phyloP scores from a whole-genome alignment of 2,113 vertebrate species.

The Oophaga pumilio region DNA sequence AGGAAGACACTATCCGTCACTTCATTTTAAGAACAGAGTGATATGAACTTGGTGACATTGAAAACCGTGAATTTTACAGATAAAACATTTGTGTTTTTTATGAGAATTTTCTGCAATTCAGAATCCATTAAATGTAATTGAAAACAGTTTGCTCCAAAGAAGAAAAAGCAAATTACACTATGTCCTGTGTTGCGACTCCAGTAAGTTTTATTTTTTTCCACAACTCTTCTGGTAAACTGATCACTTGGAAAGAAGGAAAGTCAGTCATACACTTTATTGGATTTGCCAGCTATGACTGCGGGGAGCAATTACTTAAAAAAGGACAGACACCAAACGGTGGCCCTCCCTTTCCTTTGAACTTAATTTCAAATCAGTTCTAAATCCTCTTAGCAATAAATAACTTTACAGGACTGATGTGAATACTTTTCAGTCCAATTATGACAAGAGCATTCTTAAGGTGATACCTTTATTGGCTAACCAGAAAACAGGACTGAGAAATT shows the following conservation, averaged over 20 bases:
- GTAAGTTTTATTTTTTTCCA: slow-evolving; percentile 9
- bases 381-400: background rate
- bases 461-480: too few relatives aligned
- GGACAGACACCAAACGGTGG: background rate
- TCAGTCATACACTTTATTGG: background rate
- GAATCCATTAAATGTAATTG: slow-evolving; percentile 48
- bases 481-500: background rate
- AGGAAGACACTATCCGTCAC: background rate
- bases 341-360: background rate
- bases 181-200: slow-evolving; percentile 18
- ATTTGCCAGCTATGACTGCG: slow-evolving; percentile 8
- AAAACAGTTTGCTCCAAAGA: slow-evolving; percentile 41
- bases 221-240: background rate
- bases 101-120: background rate
- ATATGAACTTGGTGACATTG: background rate
- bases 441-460: too few relatives aligned
- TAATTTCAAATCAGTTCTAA: background rate
- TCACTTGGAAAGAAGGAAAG: background rate
- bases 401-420: background rate
- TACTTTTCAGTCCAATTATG: too few relatives aligned
- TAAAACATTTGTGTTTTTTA: slow-evolving; percentile 37
- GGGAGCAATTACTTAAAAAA: background rate
- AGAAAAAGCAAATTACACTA: slow-evolving; percentile 11
- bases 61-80: background rate
- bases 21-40: background rate